These are phyloP conservation scores for Anoura caudifer DNA, from an alignment of 2,113 vertebrate species.

Conservation along the genomic window DNA sequence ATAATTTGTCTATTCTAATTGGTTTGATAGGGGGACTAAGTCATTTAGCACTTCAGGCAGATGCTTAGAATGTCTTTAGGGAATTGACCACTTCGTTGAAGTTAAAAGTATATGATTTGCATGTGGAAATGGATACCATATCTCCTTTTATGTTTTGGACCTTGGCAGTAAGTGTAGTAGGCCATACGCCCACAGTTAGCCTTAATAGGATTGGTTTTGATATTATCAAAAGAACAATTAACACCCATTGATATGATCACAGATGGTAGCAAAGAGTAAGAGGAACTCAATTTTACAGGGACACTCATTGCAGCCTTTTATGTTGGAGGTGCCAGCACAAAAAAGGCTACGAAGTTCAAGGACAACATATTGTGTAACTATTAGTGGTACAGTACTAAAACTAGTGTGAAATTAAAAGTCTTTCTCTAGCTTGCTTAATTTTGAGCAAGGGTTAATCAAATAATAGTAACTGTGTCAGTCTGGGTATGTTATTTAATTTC, in stretches of 20 bases:
- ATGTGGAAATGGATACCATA: constrained; percentile 51
- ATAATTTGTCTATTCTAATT: constrained; percentile 79
- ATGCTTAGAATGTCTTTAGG: constrained; percentile 70
- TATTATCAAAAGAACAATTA: constrained; percentile 81
- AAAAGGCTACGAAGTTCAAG: neutral
- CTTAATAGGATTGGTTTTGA: constrained; percentile 74
- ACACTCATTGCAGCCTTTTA: constrained; percentile 3
- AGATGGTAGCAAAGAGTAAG: constrained; percentile 62
- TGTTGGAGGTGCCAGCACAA: neutral
- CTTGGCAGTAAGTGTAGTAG: constrained; percentile 63
- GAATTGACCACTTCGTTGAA: constrained; percentile 62
- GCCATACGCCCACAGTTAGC: constrained; percentile 56
- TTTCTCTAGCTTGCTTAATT: neutral
- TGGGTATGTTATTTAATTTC: neutral
- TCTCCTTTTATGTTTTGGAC: constrained; percentile 64
- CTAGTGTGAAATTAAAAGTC: neutral
- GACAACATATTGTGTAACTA: neutral
- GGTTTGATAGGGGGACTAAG: constrained; percentile 59
- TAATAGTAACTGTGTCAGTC: neutral
- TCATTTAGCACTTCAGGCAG: constrained; percentile 68
- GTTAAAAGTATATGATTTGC: constrained; percentile 73
- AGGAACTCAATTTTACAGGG: constrained; percentile 47
- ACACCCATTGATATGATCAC: constrained; percentile 68
- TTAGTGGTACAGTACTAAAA: neutral
- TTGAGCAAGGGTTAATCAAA: neutral